phyloP scores from a whole-genome alignment of 2,797 vertebrate genomes.

The Galago senegalensis region DNA sequence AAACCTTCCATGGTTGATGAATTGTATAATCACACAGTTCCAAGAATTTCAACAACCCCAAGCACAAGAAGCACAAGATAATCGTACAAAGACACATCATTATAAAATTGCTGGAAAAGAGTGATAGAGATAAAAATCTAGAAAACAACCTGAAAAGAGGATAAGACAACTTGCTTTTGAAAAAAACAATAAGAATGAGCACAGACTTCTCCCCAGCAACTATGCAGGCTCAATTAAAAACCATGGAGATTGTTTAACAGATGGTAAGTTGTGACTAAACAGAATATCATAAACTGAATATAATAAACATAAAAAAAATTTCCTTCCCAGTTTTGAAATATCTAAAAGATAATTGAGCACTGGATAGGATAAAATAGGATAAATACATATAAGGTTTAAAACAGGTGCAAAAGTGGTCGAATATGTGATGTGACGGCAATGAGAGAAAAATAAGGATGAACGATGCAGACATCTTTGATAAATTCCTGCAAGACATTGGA shows the following conservation, averaged over 20 bases:
- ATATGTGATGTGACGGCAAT: not conserved
- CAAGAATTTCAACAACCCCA: not conserved
- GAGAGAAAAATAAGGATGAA: not conserved
- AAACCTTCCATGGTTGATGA: not conserved
- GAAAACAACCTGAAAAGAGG: not conserved
- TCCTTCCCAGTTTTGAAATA: not conserved
- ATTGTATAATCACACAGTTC: not conserved
- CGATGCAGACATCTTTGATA: not conserved
- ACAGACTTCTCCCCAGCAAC: not conserved
- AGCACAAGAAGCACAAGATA: not conserved
- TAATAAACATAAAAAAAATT: not conserved
- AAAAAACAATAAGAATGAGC: not conserved
- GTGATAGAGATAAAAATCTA: not conserved
- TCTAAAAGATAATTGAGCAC: not conserved
- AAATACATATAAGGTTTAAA: not conserved
- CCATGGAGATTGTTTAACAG: not conserved
- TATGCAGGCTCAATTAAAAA: not conserved
- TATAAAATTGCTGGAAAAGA: not conserved
- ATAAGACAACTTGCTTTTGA: not conserved
- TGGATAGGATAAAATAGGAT: not conserved
- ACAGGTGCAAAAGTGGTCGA: not conserved
- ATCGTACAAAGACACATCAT: not conserved
- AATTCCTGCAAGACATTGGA: not conserved
- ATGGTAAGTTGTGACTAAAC: not conserved
- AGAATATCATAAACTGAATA: too few relatives aligned